Base-by-base conservation (phyloP, 1,140 invertebrate genomes). In the Nasonia vitripennis region DNA sequence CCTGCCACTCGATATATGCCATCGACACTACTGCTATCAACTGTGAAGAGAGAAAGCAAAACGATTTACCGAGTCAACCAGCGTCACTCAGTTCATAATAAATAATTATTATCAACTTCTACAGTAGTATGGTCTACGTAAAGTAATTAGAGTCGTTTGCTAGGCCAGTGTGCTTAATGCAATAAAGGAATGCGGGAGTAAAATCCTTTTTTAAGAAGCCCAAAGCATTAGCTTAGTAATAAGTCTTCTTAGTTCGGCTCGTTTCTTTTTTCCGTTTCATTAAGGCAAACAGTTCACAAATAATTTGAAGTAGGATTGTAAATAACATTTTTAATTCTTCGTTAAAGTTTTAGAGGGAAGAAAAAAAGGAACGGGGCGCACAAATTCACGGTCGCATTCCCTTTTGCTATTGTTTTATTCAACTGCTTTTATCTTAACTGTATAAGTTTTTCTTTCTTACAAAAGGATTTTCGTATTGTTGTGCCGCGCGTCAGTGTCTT, bases 1-100 rank as follows among this genome's bases (percentile, higher is more conserved):
- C 87, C 88, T 88, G 86, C 90, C 88, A 88, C 89, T 90, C 89
- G 84, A 90, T 88, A 90, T 88, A 88, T 89, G 83, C 85, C 89
- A 90, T 87, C 82, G 14, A 48, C 31, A 85, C 23, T 73, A 81
- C 37, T 88, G 84, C 81, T 82, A 87, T 12, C 68, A 85, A 88
- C 73, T 81, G 71, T 68, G 71, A 86, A 70, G 37, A 84, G 77
- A 88, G 14, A 83, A 48, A 87, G 23, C 41, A 75, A 73, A 79
- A 67, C 31, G 73, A 70, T 79, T 79, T 75, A 81, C n/a, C n/a
- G 68, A 74, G 23, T 67, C 45, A 87, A 87, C 77, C 37, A 83
- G 77, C 73, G 84, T 87, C 79, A 86, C 34, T 87, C 81, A 77
- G 51, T 87, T 86, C 68, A 84, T 86, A 87, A 86, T 86, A 86